Base-by-base conservation (phyloP, 2,797 vertebrate genomes). In the Spinus olivaceus region DNA sequence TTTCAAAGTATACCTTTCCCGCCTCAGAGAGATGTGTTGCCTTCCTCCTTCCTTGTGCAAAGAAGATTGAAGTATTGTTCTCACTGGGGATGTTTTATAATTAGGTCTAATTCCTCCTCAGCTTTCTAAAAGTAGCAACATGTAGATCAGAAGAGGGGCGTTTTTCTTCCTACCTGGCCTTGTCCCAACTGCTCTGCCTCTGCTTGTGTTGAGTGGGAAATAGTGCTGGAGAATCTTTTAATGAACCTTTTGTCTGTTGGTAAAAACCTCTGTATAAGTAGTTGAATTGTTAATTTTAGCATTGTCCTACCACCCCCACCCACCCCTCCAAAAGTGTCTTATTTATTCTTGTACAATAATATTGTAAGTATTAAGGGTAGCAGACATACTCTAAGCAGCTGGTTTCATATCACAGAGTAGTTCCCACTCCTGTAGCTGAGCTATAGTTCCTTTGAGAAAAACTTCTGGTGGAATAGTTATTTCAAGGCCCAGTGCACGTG, bases 101-200 rank as follows among this genome's bases (percentile, higher is more conserved):
- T 94, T 90, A 83, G 78, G 89, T 56, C 74, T 76, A 79, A 93
- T 90, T 92, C 64, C 70, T 92, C 60, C 67, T 95, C 60, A 82
- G 78, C 56, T 84, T 90, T 95, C 83, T 93, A 88, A 77, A 95
- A 90, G 53, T 81, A 93, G 86, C 78, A 90, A 28, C 65, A 47
- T 56, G 25, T 33, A 71, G 49, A 87, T 85, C 44, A 65, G 78
- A 77, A 80, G 54, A 90, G 60, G 53, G 53, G 37, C 1, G 2
- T 73, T 85, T 89, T 87, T 86, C 72, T 84, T 92, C 74, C 86
- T 95, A 59, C 51, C 60, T 53, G 51, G 78, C 60, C 32, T 79
- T 86, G 72, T 90, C 74, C 61, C 67, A 80, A 3, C 81, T 93
- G 64, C 32, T 85, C 30, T 86, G 19, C 73, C 41, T 82, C 67